Percentiles rank a stretch among this genome's conserved stretches.
Conservation (phyloP, 1,140 invertebrate species). For the Neelides sp. region DNA sequence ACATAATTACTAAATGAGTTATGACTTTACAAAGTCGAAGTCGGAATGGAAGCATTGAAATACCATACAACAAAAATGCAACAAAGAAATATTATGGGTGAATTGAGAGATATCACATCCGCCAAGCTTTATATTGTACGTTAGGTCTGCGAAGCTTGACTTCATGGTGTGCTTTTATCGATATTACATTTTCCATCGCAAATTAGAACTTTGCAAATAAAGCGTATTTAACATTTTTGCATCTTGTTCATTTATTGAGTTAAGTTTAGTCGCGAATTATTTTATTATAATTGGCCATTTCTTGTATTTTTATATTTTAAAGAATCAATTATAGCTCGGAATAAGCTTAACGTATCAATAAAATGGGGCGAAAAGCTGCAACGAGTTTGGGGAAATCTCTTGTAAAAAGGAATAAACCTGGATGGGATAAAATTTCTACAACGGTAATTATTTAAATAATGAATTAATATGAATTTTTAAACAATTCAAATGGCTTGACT, state of each 20-base stretch:
- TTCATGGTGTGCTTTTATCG: too few relatives aligned
- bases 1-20: too few relatives aligned
- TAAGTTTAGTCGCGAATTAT: background rate
- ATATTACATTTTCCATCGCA: too few relatives aligned
- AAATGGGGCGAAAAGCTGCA: conserved; percentile 20
- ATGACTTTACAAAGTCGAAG: too few relatives aligned
- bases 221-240: background rate
- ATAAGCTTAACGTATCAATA: background rate
- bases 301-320: background rate
- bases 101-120: too few relatives aligned
- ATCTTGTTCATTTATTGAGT: background rate
- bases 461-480: background rate
- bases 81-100: too few relatives aligned
- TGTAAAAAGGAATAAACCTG: conserved; percentile 23
- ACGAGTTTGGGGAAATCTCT: conserved; percentile 22
- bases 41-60: too few relatives aligned
- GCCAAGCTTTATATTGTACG: too few relatives aligned
- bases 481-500: background rate
- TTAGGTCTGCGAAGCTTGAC: too few relatives aligned
- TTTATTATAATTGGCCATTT: background rate
- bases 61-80: too few relatives aligned
- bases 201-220: too few relatives aligned
- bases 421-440: conserved; percentile 14
- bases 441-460: conserved; percentile 8
- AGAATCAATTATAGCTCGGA: background rate